phyloP scores from a whole-genome alignment of 1,140 invertebrate species.

The Drosophila melanogaster region DNA sequence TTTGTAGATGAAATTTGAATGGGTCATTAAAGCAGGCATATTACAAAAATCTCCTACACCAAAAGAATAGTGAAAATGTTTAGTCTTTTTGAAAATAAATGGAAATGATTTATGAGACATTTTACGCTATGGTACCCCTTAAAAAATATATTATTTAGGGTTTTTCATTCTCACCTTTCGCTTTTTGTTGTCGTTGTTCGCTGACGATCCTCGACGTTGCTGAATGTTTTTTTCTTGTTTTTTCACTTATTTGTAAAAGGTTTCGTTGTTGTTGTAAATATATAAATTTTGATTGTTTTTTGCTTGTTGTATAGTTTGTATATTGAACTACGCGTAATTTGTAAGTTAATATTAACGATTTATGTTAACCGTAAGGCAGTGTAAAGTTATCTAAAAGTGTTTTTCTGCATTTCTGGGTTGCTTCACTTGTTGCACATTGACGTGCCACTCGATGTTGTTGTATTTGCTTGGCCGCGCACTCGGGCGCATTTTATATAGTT shows the following conservation, averaged over 20 bases:
- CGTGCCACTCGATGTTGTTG: slow-evolving; percentile 36
- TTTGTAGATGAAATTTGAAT: too few species aligned
- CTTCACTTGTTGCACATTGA: slow-evolving; percentile 47
- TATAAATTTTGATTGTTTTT: slow-evolving; percentile 50
- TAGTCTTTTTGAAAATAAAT: too few species aligned
- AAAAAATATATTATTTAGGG: not conserved
- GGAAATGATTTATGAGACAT: too few species aligned
- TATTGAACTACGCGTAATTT: slow-evolving; percentile 45
- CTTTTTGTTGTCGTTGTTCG: slow-evolving; percentile 32
- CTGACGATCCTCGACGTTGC: slow-evolving; percentile 32
- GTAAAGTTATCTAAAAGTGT: slow-evolving; percentile 74
- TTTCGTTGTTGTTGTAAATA: slow-evolving; percentile 31
- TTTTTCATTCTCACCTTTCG: slow-evolving; percentile 44
- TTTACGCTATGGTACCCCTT: too few species aligned
- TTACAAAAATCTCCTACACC: too few species aligned
- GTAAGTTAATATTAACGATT: slow-evolving; percentile 27
- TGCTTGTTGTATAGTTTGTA: slow-evolving; percentile 38
- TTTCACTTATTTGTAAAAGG: slow-evolving; percentile 12
- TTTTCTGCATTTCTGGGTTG: slow-evolving; percentile 38
- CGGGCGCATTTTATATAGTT: slow-evolving; percentile 35
- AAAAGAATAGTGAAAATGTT: too few species aligned
- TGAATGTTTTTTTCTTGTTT: slow-evolving; percentile 37
- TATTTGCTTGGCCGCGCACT: slow-evolving; percentile 37
- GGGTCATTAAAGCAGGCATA: too few species aligned
- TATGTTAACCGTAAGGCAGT: slow-evolving; percentile 67